A percentile compares a stretch with the other conserved stretches of the same genome.
These are phyloP conservation scores for Nannoperca australis DNA, from an alignment of 2,797 vertebrate genomes.

Conservation along the genomic window DNA sequence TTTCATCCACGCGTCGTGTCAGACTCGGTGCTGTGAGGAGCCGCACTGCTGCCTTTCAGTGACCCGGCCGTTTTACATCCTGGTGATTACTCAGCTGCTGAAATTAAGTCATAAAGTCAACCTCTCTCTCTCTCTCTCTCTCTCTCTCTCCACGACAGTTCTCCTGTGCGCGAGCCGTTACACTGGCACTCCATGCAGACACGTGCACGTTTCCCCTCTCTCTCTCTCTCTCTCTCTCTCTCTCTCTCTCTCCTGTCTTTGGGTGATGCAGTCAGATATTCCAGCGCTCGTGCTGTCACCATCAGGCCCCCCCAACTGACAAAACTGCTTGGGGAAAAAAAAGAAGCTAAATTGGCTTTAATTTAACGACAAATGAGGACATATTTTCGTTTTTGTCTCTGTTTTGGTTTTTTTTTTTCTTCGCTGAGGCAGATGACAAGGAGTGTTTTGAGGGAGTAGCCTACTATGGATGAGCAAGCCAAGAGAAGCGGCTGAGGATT, in stretches of 20 bases:
- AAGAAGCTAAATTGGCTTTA: conserved; percentile 22
- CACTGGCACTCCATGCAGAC: conserved; percentile 78
- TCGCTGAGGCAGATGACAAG: conserved; percentile 25
- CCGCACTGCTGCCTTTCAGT: conserved; percentile 9
- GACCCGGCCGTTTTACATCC: conserved; percentile 19
- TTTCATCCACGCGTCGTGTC: conserved; percentile 40
- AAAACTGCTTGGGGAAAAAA: conserved; percentile 42
- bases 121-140: conserved; percentile 12
- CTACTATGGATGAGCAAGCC: conserved; percentile 84
- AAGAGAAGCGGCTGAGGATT: conserved; percentile 78
- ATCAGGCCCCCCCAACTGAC: conserved; percentile 56
- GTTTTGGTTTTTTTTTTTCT: conserved; percentile 25
- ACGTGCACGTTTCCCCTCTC: conserved; percentile 69
- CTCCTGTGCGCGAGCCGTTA: conserved; percentile 72
- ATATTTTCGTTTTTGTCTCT: conserved; percentile 6
- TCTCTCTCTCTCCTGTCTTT: conserved; percentile 7
- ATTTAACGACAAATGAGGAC: conserved; percentile 46
- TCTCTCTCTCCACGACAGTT: conserved; percentile 56
- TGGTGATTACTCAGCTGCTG: conserved; percentile 25
- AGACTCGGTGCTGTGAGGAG: not conserved
- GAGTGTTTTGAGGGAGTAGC: conserved; percentile 57
- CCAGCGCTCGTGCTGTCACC: conserved; percentile 70
- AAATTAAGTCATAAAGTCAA: conserved; percentile 17
- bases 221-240: conserved; percentile 6
- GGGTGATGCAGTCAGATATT: conserved; percentile 70